Conservation (phyloP, 2,113 vertebrate genomes). For the Azemiops feae region DNA sequence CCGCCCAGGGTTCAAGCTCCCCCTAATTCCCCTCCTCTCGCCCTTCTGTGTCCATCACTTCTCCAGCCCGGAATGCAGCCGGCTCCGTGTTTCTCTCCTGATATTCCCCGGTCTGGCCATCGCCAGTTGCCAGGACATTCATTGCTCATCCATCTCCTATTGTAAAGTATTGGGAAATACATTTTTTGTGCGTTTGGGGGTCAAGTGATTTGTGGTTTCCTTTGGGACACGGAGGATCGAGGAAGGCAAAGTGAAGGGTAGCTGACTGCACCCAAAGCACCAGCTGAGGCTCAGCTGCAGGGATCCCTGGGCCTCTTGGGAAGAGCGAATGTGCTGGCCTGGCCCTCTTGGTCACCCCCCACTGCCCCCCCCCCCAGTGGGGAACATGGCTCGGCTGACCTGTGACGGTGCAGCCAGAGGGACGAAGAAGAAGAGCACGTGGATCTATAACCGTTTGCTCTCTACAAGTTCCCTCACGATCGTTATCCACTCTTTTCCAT, state of each 20-base stretch:
- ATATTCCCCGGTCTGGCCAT: not conserved
- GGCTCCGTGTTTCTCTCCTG: not conserved
- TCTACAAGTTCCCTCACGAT: no score
- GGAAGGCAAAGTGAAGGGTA: not conserved
- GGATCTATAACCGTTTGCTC: not conserved
- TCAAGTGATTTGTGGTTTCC: not conserved
- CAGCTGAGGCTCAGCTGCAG: not conserved
- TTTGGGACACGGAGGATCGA: not conserved
- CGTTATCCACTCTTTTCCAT: no score
- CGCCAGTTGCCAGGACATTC: not conserved
- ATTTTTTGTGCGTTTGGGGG: not conserved
- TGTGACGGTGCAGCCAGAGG: not conserved
- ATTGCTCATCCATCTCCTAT: not conserved
- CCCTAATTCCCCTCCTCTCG: not conserved
- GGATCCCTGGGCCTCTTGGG: not conserved
- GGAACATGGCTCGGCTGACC: not conserved
- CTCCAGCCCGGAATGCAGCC: not conserved
- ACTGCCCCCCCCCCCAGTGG: not conserved
- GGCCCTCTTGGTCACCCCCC: not conserved
- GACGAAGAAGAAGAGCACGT: not conserved
- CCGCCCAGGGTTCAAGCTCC: not conserved
- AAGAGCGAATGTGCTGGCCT: not conserved
- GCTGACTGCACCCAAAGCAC: not conserved
- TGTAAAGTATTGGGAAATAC: not conserved
- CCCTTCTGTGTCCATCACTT: not conserved